Conservation (phyloP, 2,888 invertebrate species). For the Druceiella hillmani region DNA sequence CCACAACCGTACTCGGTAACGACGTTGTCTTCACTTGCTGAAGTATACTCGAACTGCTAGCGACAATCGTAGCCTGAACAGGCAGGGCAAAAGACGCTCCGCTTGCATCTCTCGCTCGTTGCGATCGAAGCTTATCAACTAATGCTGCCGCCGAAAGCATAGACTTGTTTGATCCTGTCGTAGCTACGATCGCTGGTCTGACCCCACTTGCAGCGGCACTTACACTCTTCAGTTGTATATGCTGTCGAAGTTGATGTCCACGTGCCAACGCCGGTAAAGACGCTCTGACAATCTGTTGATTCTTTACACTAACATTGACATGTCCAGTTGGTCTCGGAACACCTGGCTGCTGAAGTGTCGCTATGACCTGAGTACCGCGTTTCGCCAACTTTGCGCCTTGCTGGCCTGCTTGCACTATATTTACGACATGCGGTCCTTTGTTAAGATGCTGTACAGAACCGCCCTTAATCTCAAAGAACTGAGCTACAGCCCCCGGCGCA, state of each 20-base stretch:
- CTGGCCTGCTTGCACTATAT: conserved; percentile 38
- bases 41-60: no score
- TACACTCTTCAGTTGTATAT: conserved; percentile 37
- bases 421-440: conserved; percentile 41
- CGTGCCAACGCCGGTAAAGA: conserved; percentile 28
- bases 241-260: conserved; percentile 31
- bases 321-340: conserved; percentile 28
- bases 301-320: conserved; percentile 34
- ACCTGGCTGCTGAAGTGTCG: conserved; percentile 6
- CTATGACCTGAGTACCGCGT: neutral
- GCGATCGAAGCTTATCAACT: neutral
- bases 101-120: no score
- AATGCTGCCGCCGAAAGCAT: neutral
- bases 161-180: conserved; percentile 26
- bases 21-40: conserved; percentile 29
- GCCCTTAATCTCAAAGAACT: conserved; percentile 42
- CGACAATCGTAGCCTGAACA: no score
- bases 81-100: no score
- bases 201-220: conserved; percentile 30
- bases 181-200: conserved; percentile 27
- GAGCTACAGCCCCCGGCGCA: conserved; percentile 36
- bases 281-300: conserved; percentile 33
- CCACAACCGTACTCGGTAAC: conserved; percentile 34
- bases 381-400: no score
- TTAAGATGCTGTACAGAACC: conserved; percentile 30